Base-by-base conservation (phyloP, 1,140 invertebrate species). In the Kradibia gibbosae region DNA sequence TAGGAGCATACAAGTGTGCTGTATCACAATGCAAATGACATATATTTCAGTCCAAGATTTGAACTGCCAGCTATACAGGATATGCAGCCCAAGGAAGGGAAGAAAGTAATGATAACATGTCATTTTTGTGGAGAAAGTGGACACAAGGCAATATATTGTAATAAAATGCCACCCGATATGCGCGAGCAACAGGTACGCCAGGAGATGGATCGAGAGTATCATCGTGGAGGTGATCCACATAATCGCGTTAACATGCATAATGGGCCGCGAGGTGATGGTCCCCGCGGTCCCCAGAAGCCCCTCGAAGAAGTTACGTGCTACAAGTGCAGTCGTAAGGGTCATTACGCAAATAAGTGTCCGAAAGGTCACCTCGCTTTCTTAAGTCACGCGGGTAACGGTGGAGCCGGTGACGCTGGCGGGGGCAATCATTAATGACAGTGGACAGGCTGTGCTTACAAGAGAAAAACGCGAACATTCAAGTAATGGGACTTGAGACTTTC, bases 281-380 rank as follows among this genome's bases (percentile, higher is more conserved):
- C 86, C 55, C 86, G 91, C 71, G 90, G 90, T 7, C 93, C 93
- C 3, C 93, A 94, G 39, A 96, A 96, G 88, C 97, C 97, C 8
- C 90, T 99, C 13, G 97, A 98, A 91, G 97, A 98, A 92, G 97
- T 99, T 15, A 98, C 97, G 0, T 99, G 98, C 91, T 99, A 96
- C 88, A 99, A 99, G 92, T 99, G 99, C 92, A 98, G 98, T 11
- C 96, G 97, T 62, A 99, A 99, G 91, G 99, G 99, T 22, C 99
- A 99, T 92, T 99, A 99, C 90, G 99, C 99, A 0, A 99, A 99
- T 90, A 98, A 98, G 89, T 99, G 99, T 92, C 96, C 97, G 0
- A 99, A 99, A 89, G 98, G 98, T 53, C 97, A 99, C 90, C 92
- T 99, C 62, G 98, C 98, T 10, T 99, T 99, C 90, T 93, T 99